These are phyloP conservation scores for Hippocampus guttulatus DNA, from an alignment of 2,113 vertebrate species.

Conservation along the genomic window DNA sequence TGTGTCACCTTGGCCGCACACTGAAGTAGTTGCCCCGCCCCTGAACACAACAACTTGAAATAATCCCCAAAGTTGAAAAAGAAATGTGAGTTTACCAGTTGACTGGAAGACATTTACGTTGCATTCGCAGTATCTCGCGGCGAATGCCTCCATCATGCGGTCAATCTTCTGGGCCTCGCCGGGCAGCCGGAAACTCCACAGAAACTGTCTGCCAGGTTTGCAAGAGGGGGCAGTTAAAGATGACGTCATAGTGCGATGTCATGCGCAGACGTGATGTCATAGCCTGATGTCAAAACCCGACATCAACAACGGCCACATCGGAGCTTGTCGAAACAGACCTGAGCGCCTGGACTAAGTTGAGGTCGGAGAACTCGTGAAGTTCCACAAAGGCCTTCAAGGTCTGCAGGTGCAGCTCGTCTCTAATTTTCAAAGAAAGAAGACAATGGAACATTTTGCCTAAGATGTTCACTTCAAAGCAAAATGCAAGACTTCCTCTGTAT, in stretches of 20 bases:
- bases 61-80: too few relatives aligned
- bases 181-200: constrained; percentile 95
- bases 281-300: too few relatives aligned
- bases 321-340: constrained; percentile 70
- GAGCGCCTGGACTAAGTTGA: constrained; percentile 91
- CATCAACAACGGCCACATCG: background rate
- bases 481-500: background rate
- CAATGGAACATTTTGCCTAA: background rate
- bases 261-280: too few relatives aligned
- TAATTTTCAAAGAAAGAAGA: constrained; percentile 37
- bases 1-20: too few relatives aligned
- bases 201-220: constrained; percentile 78
- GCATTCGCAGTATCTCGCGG: constrained; percentile 86
- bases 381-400: constrained; percentile 90
- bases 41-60: too few relatives aligned
- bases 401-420: constrained; percentile 84
- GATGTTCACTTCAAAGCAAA: background rate
- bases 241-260: background rate
- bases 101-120: constrained; percentile 86
- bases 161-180: constrained; percentile 98
- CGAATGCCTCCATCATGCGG: constrained; percentile 95
- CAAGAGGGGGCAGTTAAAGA: background rate
- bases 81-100: constrained; percentile 72
- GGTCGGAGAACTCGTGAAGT: constrained; percentile 87
- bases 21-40: too few relatives aligned